Evolutionary conservation across 2,113 vertebrate species (phyloP).

Genomic region (Ornithorhynchus anatinus): DNA sequence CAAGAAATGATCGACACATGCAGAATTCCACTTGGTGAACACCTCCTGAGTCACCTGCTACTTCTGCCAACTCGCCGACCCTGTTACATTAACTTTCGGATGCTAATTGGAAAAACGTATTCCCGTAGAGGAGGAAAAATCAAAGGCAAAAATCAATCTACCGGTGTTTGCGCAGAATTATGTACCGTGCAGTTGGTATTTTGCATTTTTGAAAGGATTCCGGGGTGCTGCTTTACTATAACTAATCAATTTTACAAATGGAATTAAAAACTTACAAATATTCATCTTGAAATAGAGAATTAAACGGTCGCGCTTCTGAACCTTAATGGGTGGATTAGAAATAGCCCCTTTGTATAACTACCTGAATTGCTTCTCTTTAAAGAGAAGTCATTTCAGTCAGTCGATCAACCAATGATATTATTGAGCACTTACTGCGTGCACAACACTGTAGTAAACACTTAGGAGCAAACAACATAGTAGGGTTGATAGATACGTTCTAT

Average conservation of each 20-base stretch:
- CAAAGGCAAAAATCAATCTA: constrained; percentile 65
- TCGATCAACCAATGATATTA: too few relatives aligned
- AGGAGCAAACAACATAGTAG: too few relatives aligned
- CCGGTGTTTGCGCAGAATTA: constrained; percentile 44
- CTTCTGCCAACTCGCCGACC: constrained; percentile 57
- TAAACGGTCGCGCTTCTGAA: neutral
- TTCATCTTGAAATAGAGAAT: constrained; percentile 2
- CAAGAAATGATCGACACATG: constrained; percentile 19
- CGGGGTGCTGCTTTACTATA: constrained; percentile 47
- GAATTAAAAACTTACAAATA: constrained; percentile 3
- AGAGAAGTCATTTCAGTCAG: neutral
- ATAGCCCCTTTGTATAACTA: neutral
- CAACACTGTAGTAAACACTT: too few relatives aligned
- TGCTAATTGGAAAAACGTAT: constrained; percentile 58
- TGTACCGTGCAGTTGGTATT: constrained; percentile 47
- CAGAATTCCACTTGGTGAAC: constrained; percentile 53
- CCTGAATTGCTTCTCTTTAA: neutral
- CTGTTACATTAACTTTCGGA: constrained; percentile 62
- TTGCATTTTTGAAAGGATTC: constrained; percentile 60
- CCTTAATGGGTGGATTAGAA: neutral
- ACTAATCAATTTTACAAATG: constrained; percentile 46
- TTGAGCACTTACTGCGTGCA: too few relatives aligned
- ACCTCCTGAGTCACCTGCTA: constrained; percentile 58
- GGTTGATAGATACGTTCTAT: too few relatives aligned
- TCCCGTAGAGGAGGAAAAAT: constrained; percentile 54